Conservation (phyloP, 2,797 vertebrate species). For the Halcyon chelicuti region DNA sequence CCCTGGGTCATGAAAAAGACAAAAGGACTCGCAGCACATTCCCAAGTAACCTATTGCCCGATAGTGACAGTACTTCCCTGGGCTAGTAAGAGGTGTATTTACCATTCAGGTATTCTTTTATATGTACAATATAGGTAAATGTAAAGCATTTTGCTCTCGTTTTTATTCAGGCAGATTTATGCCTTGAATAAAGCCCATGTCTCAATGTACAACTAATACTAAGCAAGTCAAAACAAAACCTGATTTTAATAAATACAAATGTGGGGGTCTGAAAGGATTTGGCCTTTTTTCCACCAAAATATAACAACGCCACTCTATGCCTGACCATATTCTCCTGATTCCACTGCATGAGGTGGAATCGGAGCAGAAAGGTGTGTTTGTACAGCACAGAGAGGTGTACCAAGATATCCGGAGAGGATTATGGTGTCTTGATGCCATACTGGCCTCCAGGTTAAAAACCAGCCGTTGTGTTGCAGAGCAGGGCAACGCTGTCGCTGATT, state of each 20-base stretch:
- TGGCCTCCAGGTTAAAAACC: background rate
- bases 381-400: background rate
- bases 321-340: background rate
- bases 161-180: background rate
- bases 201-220: background rate
- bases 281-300: background rate
- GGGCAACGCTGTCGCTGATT: background rate
- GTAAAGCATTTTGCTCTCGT: background rate
- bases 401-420: background rate
- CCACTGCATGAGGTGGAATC: background rate
- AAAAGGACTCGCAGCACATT: background rate
- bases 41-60: background rate
- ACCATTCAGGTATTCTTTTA: background rate
- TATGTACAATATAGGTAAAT: background rate
- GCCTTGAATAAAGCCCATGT: background rate
- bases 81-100: background rate
- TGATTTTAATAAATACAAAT: background rate
- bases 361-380: background rate
- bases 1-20: background rate
- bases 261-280: background rate
- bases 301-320: background rate
- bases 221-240: background rate
- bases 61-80: background rate
- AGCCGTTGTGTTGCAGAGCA: background rate
- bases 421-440: background rate